Evolutionary conservation across 2,797 vertebrate genomes (phyloP).

Genomic region (Anabas testudineus): DNA sequence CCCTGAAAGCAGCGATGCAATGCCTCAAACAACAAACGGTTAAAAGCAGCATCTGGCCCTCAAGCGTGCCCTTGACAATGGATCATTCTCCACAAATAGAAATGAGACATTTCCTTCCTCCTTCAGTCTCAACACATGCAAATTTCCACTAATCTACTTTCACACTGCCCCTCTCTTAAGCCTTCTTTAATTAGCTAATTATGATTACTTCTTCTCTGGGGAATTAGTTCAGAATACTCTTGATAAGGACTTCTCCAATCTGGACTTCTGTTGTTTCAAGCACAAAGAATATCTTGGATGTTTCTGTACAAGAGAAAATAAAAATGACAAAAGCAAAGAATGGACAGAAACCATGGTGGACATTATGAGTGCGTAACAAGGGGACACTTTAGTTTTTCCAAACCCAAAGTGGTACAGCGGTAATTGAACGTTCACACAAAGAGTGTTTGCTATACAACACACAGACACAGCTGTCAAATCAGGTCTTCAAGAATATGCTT

Average conservation of each 20-base stretch:
- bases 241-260: constrained; percentile 41
- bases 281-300: constrained; percentile 34
- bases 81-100: constrained; percentile 63
- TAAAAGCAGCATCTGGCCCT: constrained; percentile 49
- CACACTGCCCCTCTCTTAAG: constrained; percentile 58
- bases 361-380: not conserved
- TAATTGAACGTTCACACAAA: constrained; percentile 3
- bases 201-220: constrained; percentile 58
- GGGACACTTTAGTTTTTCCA: constrained; percentile 4
- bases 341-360: not conserved
- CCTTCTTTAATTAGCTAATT: constrained; percentile 74
- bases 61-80: constrained; percentile 46
- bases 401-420: not conserved
- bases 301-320: constrained; percentile 6
- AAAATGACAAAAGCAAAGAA: constrained; percentile 24
- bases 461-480: not conserved
- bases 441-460: not conserved
- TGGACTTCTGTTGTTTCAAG: constrained; percentile 46
- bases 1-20: constrained; percentile 30
- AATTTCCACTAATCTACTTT: constrained; percentile 64
- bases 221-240: constrained; percentile 47
- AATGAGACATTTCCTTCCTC: constrained; percentile 58
- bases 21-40: constrained; percentile 36
- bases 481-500: not conserved
- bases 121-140: constrained; percentile 60